These are phyloP conservation scores for Streptopelia turtur DNA, from an alignment of 2,797 vertebrate species.

Conservation along the genomic window DNA sequence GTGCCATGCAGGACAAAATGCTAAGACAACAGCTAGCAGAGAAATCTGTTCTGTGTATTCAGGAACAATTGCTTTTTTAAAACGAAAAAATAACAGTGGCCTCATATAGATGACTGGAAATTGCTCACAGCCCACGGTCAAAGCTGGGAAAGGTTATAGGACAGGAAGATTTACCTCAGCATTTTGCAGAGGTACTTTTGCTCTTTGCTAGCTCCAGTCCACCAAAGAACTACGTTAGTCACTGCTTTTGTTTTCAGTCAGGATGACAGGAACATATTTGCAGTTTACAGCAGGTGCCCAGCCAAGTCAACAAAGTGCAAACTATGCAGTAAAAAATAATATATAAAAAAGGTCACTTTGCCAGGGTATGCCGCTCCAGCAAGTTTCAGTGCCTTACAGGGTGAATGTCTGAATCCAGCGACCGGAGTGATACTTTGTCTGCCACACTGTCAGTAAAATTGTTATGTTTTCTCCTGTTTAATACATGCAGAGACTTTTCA, in stretches of 20 bases:
- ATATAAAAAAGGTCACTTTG: slow-evolving; percentile 68
- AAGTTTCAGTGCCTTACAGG: slow-evolving; percentile 45
- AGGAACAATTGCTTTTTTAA: background rate
- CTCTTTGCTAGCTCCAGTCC: background rate
- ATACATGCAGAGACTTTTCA: background rate
- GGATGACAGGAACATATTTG: slow-evolving; percentile 65
- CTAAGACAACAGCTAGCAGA: background rate
- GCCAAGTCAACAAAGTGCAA: slow-evolving; percentile 61
- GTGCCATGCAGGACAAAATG: background rate
- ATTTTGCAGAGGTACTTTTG: slow-evolving; percentile 22
- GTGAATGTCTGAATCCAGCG: background rate
- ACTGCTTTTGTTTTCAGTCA: slow-evolving; percentile 36
- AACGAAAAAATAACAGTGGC: background rate
- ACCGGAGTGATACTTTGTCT: background rate
- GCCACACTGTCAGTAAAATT: background rate
- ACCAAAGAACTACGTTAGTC: slow-evolving; percentile 11
- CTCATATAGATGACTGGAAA: background rate
- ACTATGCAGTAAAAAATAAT: slow-evolving; percentile 61
- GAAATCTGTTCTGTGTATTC: background rate
- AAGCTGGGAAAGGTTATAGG: slow-evolving; percentile 35
- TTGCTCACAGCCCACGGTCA: background rate
- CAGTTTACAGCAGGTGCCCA: slow-evolving; percentile 64
- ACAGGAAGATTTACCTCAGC: slow-evolving; percentile 55
- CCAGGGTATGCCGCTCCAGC: slow-evolving; percentile 50
- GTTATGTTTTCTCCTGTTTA: background rate